Evolutionary conservation across 2,888 invertebrate genomes (phyloP), one percentile per base, ranked within the genome.

Genomic region (Exephanes ischioxanthus): DNA sequence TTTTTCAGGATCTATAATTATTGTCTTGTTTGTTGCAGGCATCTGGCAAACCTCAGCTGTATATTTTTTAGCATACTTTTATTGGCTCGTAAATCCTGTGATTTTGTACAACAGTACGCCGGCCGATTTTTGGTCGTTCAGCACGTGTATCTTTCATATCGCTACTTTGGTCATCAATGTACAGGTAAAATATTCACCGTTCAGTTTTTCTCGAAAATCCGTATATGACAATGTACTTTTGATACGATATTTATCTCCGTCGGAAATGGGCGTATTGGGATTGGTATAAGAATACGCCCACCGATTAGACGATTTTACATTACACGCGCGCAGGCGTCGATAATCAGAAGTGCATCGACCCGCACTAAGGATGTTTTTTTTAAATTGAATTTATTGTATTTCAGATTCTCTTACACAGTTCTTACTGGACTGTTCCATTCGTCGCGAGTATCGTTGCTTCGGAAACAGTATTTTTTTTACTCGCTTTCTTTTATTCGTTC

Each of bases 41-140:
- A 86, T 96, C 0, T 97, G 96, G 94, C 97, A 97, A 90, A 95
- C 96, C 0, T 83, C 95, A 5, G 93, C 96, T n/a, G 95, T 96
- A 51, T 97, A 96, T 92, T 95, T 95, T 86, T 95, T 96, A 89
- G 93, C 95, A 0, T 94, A 92, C 85, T 90, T 92, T 70, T 90
- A 95, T 2, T 94, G 96, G 90, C 88, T 89, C 14, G 91, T 89
- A 1, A 94, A 95, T 87, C 94, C 95, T 14, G 94, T 95, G 9
- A 94, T 95, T 85, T 94, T 94, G 53, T 91, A 90, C 45, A 95
- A 95, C 67, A 95, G 94, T 33, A 95, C 95, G 58, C 93, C 95
- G 0, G 94, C 95, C 3, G 96, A 95, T 87, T 91, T 95, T 6
- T 95, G 95, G 95, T 86, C 88, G 11, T 94, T 89, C 68, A 91